These are phyloP conservation scores for Oncorhynchus mykiss DNA, from an alignment of 2,113 vertebrate species.

Conservation along the genomic window DNA sequence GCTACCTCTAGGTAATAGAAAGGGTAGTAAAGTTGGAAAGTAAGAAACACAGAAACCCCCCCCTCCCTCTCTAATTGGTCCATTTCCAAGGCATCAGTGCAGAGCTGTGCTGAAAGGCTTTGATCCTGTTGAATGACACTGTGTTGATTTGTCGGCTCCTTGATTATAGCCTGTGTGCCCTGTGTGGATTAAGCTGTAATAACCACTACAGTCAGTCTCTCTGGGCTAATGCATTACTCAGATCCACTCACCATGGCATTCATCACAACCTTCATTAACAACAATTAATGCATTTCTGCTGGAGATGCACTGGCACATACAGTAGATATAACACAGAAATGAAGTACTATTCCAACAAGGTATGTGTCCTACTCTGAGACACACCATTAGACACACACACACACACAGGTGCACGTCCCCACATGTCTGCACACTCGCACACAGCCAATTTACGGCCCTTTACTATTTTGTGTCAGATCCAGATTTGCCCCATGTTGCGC, in stretches of 20 bases:
- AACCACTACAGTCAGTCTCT: background rate
- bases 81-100: constrained; percentile 7
- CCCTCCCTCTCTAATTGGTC: background rate
- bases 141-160: background rate
- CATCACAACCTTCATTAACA: constrained; percentile 11
- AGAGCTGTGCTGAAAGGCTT: constrained; percentile 4
- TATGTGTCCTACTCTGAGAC: background rate
- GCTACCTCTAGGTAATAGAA: background rate
- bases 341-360: background rate
- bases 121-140: background rate
- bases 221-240: background rate
- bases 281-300: background rate
- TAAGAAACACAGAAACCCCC: too few species aligned
- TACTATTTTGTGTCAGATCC: background rate
- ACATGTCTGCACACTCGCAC: background rate
- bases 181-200: background rate
- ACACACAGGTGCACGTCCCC: background rate
- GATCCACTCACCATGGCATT: background rate
- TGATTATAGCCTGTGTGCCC: constrained; percentile 2
- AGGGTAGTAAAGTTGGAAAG: too few species aligned
- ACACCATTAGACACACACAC: background rate
- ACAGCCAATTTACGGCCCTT: background rate
- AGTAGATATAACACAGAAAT: background rate
- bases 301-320: background rate
- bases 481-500: background rate